phyloP scores from a whole-genome alignment of 2,797 vertebrate species.

The Sphenopsis melanotis region DNA sequence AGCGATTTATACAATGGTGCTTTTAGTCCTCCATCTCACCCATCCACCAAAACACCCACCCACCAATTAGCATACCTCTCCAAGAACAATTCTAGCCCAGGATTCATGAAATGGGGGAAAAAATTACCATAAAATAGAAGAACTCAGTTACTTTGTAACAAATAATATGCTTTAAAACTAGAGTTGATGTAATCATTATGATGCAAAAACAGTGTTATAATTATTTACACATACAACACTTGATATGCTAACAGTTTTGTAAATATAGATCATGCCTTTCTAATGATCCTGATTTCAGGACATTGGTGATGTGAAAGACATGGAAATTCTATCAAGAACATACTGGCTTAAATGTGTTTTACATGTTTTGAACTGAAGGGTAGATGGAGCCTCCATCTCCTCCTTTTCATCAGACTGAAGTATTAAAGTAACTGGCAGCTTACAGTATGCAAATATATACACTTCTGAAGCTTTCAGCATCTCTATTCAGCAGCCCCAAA shows the following conservation, averaged over 20 bases:
- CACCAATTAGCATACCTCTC: neutral
- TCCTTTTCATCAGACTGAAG: neutral
- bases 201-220: neutral
- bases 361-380: slow-evolving; percentile 54
- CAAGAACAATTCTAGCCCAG: neutral
- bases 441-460: slow-evolving; percentile 59
- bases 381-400: slow-evolving; percentile 31
- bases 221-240: neutral
- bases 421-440: slow-evolving; percentile 52
- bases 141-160: neutral
- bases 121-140: neutral
- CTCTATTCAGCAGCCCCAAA: slow-evolving; percentile 8
- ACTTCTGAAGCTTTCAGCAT: slow-evolving; percentile 20
- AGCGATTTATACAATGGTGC: neutral
- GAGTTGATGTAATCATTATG: neutral
- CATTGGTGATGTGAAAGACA: slow-evolving; percentile 40
- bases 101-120: neutral
- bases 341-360: slow-evolving; percentile 51
- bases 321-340: slow-evolving; percentile 40
- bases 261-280: slow-evolving; percentile 55
- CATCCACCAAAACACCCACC: neutral
- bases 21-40: neutral
- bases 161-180: neutral
- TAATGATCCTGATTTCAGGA: slow-evolving; percentile 38
- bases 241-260: slow-evolving; percentile 34